Conservation (phyloP, 2,113 vertebrate species). For the Lophius piscatorius region DNA sequence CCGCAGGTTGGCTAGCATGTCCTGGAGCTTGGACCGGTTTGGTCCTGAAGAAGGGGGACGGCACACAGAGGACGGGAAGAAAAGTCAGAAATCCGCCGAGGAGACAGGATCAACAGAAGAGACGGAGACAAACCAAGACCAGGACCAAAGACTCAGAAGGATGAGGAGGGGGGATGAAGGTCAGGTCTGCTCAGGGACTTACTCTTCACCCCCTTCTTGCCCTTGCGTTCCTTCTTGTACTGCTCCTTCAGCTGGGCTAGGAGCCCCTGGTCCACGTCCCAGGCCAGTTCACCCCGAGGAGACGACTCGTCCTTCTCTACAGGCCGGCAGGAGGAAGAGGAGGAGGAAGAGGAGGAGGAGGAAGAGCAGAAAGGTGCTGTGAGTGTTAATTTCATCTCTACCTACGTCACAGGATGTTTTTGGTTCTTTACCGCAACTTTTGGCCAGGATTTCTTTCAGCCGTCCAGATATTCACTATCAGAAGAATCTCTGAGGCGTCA, state of each 20-base stretch:
- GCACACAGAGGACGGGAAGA: neutral
- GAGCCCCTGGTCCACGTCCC: slow-evolving; percentile 98
- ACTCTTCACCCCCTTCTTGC: slow-evolving; percentile 99
- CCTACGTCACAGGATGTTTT: too few species aligned
- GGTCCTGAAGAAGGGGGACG: slow-evolving; percentile 54
- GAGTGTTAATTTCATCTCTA: too few species aligned
- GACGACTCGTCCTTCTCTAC: slow-evolving; percentile 92
- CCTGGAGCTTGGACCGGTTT: slow-evolving; percentile 93
- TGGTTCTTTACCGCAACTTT: too few species aligned
- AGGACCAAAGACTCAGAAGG: neutral
- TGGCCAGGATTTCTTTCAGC: too few species aligned
- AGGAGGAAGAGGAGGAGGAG: slow-evolving; percentile 1
- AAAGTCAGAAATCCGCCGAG: neutral
- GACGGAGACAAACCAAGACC: neutral
- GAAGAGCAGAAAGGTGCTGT: slow-evolving; percentile 14
- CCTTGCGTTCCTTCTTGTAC: slow-evolving; percentile 98
- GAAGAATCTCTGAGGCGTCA: too few species aligned
- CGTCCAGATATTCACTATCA: too few species aligned
- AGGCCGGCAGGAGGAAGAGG: slow-evolving; percentile 67
- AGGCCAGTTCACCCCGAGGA: slow-evolving; percentile 82
- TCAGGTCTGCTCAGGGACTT: slow-evolving; percentile 76
- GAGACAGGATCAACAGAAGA: neutral
- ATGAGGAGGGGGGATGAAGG: slow-evolving; percentile 41
- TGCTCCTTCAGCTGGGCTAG: slow-evolving; percentile 99
- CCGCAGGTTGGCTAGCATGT: slow-evolving; percentile 96